These are phyloP conservation scores for Alouatta palliata DNA, from an alignment of 2,113 vertebrate genomes.

Conservation along the genomic window DNA sequence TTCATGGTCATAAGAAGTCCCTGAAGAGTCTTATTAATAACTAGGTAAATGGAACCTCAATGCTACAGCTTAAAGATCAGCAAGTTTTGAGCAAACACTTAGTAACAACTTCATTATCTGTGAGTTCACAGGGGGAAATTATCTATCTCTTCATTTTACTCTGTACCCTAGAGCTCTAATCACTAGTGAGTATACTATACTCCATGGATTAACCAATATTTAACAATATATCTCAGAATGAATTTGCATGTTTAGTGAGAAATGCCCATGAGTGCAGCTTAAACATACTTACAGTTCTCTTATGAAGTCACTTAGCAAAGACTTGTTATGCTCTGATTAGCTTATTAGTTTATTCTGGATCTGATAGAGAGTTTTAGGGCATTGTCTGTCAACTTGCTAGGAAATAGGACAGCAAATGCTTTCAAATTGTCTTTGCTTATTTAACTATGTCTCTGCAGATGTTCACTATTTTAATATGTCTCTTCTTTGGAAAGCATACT, in stretches of 20 bases:
- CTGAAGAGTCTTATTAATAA: background rate
- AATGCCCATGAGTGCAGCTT: slow-evolving; percentile 71
- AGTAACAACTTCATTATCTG: background rate
- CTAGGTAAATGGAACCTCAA: background rate
- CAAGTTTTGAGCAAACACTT: background rate
- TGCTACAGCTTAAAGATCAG: background rate
- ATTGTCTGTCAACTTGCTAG: slow-evolving; percentile 86
- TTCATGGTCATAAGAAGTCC: background rate
- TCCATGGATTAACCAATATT: slow-evolving; percentile 47
- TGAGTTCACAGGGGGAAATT: background rate
- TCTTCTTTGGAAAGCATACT: slow-evolving; percentile 74
- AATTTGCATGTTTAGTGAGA: slow-evolving; percentile 75
- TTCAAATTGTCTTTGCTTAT: slow-evolving; percentile 86
- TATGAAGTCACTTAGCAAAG: slow-evolving; percentile 80
- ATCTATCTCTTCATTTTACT: background rate
- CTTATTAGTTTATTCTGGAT: slow-evolving; percentile 86
- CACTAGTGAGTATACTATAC: background rate
- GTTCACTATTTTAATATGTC: slow-evolving; percentile 81
- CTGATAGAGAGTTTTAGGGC: slow-evolving; percentile 85
- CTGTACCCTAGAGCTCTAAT: background rate
- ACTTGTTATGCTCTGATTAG: slow-evolving; percentile 88
- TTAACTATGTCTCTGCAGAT: slow-evolving; percentile 87
- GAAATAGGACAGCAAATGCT: slow-evolving; percentile 87
- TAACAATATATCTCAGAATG: slow-evolving; percentile 75
- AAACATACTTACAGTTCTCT: slow-evolving; percentile 72